These are phyloP conservation scores for Delphinapterus leucas DNA, from an alignment of 2,113 vertebrate genomes.

Conservation along the genomic window DNA sequence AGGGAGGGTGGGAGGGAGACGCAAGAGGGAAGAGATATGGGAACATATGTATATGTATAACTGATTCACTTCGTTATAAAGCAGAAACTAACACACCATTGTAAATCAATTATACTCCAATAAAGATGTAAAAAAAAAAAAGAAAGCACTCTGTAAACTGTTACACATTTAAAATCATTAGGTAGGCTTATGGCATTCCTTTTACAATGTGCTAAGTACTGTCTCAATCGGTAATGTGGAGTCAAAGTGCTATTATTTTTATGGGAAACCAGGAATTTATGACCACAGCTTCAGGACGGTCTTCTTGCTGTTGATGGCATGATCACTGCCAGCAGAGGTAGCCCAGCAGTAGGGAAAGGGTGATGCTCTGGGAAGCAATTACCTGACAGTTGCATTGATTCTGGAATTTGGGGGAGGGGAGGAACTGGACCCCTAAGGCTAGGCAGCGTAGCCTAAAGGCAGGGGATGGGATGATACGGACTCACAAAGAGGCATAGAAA, in stretches of 20 bases:
- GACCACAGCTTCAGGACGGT: background rate
- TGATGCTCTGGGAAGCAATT: background rate
- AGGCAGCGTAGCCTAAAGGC: background rate
- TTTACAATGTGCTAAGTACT: background rate
- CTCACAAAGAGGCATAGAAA: background rate
- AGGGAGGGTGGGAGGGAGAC: no score
- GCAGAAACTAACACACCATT: no score
- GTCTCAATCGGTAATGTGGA: background rate
- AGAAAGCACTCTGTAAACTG: background rate
- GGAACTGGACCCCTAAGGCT: background rate
- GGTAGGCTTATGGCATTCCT: background rate
- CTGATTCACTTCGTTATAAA: no score
- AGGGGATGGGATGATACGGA: background rate
- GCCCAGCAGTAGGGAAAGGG: background rate
- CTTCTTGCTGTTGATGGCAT: accelerated
- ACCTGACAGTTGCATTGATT: background rate
- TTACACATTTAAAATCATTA: background rate
- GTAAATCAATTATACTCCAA: no score
- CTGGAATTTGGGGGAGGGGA: background rate
- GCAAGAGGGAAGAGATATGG: no score
- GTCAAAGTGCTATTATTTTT: background rate
- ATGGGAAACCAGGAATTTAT: background rate
- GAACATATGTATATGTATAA: no score
- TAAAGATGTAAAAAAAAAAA: no score
- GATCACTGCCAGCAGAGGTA: background rate